These are phyloP conservation scores for Apostichopus parvimensis DNA, from an alignment of 35 echinoderm and acorn worm genomes.

Conservation along the genomic window DNA sequence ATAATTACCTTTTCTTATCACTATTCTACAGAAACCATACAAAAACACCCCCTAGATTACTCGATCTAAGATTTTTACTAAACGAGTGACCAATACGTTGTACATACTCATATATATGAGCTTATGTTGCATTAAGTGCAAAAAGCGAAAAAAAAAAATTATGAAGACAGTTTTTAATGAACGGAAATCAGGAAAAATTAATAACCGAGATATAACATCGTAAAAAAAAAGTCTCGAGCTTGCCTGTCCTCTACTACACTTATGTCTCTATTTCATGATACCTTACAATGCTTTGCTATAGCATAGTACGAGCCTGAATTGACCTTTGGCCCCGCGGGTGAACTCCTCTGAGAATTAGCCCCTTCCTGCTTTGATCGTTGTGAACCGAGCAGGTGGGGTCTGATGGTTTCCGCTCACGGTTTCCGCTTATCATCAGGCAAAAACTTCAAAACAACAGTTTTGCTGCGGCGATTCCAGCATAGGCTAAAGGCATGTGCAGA, in stretches of 20 bases:
- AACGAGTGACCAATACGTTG: too few species aligned
- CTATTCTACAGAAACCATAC: too few species aligned
- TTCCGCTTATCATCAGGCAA: slow-evolving; percentile 23
- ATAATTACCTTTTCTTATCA: too few species aligned
- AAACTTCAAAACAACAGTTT: slow-evolving; percentile 19
- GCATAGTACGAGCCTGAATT: slow-evolving; percentile 23
- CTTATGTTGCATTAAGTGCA: too few species aligned
- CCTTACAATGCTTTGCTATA: too few species aligned
- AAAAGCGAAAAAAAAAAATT: too few species aligned
- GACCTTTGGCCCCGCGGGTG: slow-evolving; percentile 33
- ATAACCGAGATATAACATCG: slow-evolving; percentile 27
- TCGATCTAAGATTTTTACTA: too few species aligned
- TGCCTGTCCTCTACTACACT: too few species aligned
- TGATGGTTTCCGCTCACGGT: slow-evolving; percentile 36
- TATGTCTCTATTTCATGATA: too few species aligned
- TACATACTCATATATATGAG: too few species aligned
- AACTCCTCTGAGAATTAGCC: slow-evolving; percentile 53
- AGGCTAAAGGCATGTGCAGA: too few species aligned
- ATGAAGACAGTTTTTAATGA: neutral
- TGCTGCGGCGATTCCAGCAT: neutral
- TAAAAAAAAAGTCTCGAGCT: neutral
- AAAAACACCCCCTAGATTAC: too few species aligned
- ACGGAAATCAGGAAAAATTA: slow-evolving; percentile 40
- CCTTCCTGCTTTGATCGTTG: slow-evolving; percentile 48
- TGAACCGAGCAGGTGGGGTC: slow-evolving; percentile 42